Evolutionary conservation across 2,888 invertebrate species (phyloP).

Genomic region (Euclidia mi): DNA sequence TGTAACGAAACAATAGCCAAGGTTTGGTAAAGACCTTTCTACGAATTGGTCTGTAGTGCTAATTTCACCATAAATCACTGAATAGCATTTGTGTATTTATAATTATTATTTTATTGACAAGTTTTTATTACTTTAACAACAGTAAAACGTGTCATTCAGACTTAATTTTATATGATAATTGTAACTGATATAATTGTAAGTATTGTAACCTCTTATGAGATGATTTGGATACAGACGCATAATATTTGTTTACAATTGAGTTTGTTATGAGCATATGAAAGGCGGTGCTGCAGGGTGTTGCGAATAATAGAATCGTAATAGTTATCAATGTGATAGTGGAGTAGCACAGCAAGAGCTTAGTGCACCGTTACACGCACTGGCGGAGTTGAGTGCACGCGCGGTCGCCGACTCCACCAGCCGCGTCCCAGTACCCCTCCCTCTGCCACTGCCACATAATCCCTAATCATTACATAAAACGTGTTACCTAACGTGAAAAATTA

Average conservation of each 20-base stretch:
- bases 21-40: slow-evolving; percentile 40
- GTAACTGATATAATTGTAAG: too few relatives aligned
- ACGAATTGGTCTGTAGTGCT: slow-evolving; percentile 58
- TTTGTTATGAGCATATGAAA: background rate
- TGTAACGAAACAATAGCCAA: slow-evolving; percentile 23
- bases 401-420: slow-evolving; percentile 83
- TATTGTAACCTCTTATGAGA: too few relatives aligned
- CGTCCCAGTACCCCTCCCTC: slow-evolving; percentile 54
- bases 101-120: background rate
- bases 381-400: slow-evolving; percentile 87
- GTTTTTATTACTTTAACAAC: too few relatives aligned
- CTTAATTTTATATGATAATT: too few relatives aligned
- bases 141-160: too few relatives aligned
- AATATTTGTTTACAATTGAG: too few relatives aligned
- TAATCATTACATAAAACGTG: slow-evolving; percentile 16
- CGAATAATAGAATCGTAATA: slow-evolving; percentile 9
- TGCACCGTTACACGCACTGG: slow-evolving; percentile 85
- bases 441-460: slow-evolving; percentile 25
- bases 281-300: background rate
- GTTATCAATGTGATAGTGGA: slow-evolving; percentile 60
- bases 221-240: too few relatives aligned
- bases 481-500: slow-evolving; percentile 12
- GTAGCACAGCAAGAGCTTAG: slow-evolving; percentile 69
- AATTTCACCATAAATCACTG: slow-evolving; percentile 60
- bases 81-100: slow-evolving; percentile 12